Base-by-base conservation (phyloP, 2,888 invertebrate genomes). In the Teleogryllus oceanicus region DNA sequence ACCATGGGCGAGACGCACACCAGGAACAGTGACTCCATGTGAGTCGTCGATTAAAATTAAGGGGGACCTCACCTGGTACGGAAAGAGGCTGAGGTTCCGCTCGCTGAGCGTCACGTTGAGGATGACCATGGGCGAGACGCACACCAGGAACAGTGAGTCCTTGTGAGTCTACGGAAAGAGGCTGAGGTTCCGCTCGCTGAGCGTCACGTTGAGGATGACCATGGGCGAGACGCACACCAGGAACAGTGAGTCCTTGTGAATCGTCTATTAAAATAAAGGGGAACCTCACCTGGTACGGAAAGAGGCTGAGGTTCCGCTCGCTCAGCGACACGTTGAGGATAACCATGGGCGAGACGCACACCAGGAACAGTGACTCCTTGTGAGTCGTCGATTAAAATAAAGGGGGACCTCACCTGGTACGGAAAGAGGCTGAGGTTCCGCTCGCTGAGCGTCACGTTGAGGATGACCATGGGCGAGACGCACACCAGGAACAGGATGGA, bases 1-100 rank as follows among this genome's bases (percentile, higher is more conserved):
- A 92, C 92, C 92, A 92, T 92, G 1, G 92, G 92, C 20, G 92
- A 92, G 51, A 92, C 92, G 86, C 92, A 92, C 21, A 92, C 81
- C 78, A 93, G 87, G 86, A 93, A 93, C 76, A 92, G 85, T 21
- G 21, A 21, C 21, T 21, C 1, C 21, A 21, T 21, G 21, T 21
- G 21, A 21, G 21, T 21, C 21, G 21, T 21, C 21, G 21, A 21
- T 21, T 1, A 21, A 21, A 21, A 21, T 21, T 1, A 21, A 24
- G 24, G 24, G 3, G 24, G 1, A 92, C 92, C 20, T 62, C 18
- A 62, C 62, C 18, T 92, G 92, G 86, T 92, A 92, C 75, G 91
- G 89, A 85, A 90, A 92, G 83, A 89, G 88, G 75, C 89, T 89
- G 83, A 92, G 86, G 84, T 92, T 91, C 82, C 89, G 88, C 83